Evolutionary conservation across 1,140 invertebrate genomes (phyloP).

Genomic region (Gyrodactylus bullatarudis): DNA sequence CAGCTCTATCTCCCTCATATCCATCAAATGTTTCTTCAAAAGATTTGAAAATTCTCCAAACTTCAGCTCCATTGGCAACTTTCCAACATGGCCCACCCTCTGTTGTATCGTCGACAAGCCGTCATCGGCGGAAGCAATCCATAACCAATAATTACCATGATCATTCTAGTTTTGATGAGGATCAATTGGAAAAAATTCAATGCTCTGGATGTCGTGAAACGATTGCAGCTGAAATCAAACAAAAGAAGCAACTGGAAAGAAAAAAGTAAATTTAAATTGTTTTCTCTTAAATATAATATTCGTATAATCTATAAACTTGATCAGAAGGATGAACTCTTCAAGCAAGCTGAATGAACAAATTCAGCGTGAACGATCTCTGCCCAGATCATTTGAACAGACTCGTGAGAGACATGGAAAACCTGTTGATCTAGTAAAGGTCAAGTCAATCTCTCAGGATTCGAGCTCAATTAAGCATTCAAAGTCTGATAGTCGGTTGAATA

Average conservation of each 20-base stretch:
- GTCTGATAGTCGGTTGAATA: neutral
- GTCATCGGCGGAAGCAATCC: neutral
- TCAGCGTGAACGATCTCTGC: neutral
- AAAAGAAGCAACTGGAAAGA: neutral
- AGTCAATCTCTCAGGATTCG: neutral
- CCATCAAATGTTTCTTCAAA: no score
- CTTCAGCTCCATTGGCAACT: neutral
- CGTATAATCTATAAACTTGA: no score
- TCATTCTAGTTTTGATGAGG: neutral
- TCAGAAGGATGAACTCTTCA: no score
- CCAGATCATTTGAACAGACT: neutral
- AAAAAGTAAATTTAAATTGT: neutral
- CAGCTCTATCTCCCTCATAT: no score
- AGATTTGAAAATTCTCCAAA: neutral
- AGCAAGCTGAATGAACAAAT: neutral
- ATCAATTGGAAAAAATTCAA: conserved; percentile 1
- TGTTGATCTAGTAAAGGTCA: neutral
- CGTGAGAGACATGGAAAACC: neutral
- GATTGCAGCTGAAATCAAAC: neutral
- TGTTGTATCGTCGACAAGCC: neutral
- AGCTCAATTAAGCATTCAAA: neutral
- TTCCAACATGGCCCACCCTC: neutral
- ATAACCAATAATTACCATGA: neutral
- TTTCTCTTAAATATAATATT: no score
- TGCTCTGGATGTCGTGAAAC: conserved; percentile 3